These are phyloP conservation scores for Phortica magna DNA, from an alignment of 2,888 invertebrate species.

Conservation along the genomic window DNA sequence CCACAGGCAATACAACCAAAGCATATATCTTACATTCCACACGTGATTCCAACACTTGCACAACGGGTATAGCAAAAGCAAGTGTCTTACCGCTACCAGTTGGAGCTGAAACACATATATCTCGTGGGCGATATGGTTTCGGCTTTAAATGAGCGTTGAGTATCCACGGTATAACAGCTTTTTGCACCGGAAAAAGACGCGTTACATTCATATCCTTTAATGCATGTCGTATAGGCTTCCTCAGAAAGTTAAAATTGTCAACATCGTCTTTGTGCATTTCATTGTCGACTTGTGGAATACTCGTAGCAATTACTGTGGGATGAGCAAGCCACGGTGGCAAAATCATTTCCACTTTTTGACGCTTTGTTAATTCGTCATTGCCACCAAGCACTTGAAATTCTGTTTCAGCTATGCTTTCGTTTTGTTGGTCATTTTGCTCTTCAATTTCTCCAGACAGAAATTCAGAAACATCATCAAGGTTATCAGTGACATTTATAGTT, in stretches of 20 bases:
- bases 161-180: constrained; percentile 87
- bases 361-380: constrained; percentile 80
- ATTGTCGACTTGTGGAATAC: constrained; percentile 77
- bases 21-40: constrained; percentile 86
- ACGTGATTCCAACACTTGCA: constrained; percentile 83
- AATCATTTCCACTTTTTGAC: constrained; percentile 83
- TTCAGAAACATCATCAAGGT: constrained; percentile 39
- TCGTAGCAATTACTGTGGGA: constrained; percentile 87
- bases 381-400: constrained; percentile 81
- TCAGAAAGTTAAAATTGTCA: constrained; percentile 79
- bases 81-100: constrained; percentile 99
- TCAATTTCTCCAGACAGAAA: not conserved
- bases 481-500: constrained; percentile 45
- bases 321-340: constrained; percentile 92
- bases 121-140: constrained; percentile 85
- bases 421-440: not conserved
- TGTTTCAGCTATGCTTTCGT: constrained; percentile 20
- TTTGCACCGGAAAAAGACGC: constrained; percentile 92
- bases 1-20: constrained; percentile 94
- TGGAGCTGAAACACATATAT: constrained; percentile 97
- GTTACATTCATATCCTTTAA: constrained; percentile 85
- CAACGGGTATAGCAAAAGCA: constrained; percentile 93
- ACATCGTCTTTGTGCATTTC: constrained; percentile 78
- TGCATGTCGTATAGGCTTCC: constrained; percentile 81
- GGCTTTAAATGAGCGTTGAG: constrained; percentile 82